Evolutionary conservation across 1,140 invertebrate species (phyloP).

Genomic region (Asbolus verrucosus): DNA sequence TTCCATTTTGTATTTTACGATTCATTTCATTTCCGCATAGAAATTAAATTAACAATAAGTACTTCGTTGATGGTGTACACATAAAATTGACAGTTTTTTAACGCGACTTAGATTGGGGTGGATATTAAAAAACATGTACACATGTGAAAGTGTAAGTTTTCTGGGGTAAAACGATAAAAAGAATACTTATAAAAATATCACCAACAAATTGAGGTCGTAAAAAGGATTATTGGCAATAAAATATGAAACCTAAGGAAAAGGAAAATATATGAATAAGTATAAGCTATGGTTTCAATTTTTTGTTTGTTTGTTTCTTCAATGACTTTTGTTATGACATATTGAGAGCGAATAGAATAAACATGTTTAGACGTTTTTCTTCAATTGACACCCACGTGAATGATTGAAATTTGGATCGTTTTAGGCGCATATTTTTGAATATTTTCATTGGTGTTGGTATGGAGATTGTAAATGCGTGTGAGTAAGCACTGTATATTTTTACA

Average conservation of each 20-base stretch:
- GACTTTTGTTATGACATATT: conserved; percentile 6
- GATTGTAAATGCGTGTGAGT: conserved; percentile 3
- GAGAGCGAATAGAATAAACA: neutral
- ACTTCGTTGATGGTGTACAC: too few relatives aligned
- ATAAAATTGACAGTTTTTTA: too few relatives aligned
- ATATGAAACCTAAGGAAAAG: neutral
- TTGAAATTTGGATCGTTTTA: neutral
- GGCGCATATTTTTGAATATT: conserved; percentile 4
- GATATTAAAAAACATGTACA: neutral
- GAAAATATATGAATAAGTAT: conserved; percentile 4
- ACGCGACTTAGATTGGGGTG: too few relatives aligned
- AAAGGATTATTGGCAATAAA: conserved; percentile 11
- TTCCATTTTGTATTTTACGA: too few relatives aligned
- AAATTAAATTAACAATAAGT: too few relatives aligned
- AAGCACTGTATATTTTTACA: conserved; percentile 29
- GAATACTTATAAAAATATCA: conserved; percentile 4
- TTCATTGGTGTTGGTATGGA: conserved; percentile 18
- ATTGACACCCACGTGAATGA: neutral
- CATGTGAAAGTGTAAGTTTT: neutral
- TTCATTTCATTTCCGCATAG: too few relatives aligned
- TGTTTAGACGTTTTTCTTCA: neutral
- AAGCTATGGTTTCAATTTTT: conserved; percentile 11
- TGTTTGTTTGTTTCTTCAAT: conserved; percentile 2
- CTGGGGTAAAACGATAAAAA: neutral
- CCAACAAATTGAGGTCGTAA: conserved; percentile 1